Base-by-base conservation (phyloP, 1,140 invertebrate genomes). In the Procambarus clarkii region DNA sequence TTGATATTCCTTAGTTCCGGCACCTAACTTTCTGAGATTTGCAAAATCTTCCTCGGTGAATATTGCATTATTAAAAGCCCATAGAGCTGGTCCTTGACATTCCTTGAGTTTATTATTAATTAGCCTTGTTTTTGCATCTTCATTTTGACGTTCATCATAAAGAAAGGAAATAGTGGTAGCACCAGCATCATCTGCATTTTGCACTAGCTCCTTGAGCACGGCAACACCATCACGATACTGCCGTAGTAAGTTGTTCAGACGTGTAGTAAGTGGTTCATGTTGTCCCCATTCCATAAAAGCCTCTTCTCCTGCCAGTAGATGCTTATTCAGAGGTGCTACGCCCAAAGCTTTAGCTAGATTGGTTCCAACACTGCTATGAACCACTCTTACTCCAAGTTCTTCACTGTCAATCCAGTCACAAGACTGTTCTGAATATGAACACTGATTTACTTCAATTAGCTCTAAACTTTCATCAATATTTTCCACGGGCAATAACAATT, bases 181-280 rank as follows among this genome's bases (percentile, higher is more conserved):
- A 7, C 60, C 60, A 15, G 86, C 86, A 81, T 88, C 86, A 81
- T 88, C 86, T 46, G 86, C 86, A 82, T 88, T 88, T 54, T 88
- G 86, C 78, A 88, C 86, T 78, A 88, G 15, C 86, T 88, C 86
- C 78, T 88, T 88, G 50, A 88, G 58, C 18, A 88, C 34, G 3
- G 86, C 58, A 18, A 88, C 48, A 34, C 86, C 86, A 50, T 88
- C 86, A 46, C 86, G 58, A 50, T 88, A 88, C 58, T 88, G 86
- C 60, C 58, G 78, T 50, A 88, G 78, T 44, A 88, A 77, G 78
- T 88, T 88, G 78, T 88, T 60, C 3, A 88, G 60, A 21, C 86
- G 77, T n/a, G 86, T 88, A 21, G 86, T 88, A 78, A 88, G 86
- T n/a, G 86, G 86, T 60, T 88, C 86, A 44, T 54, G 44, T 78